phyloP scores from a whole-genome alignment of 2,888 invertebrate species.

The Automeris io region DNA sequence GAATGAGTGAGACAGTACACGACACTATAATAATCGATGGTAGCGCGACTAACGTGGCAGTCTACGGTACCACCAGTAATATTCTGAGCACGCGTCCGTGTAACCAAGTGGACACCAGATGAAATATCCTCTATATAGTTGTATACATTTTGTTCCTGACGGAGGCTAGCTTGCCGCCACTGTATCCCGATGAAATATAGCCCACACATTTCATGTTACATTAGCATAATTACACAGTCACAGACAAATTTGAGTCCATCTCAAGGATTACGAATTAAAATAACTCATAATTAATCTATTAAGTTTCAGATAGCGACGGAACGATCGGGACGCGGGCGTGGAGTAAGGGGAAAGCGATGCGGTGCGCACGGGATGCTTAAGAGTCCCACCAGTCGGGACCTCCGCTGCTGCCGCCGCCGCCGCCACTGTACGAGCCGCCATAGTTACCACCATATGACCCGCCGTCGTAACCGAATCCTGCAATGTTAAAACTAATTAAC shows the following conservation, averaged over 20 bases:
- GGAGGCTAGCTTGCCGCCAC: too few species aligned
- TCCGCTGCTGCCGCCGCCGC: slow-evolving; percentile 64
- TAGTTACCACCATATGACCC: slow-evolving; percentile 64
- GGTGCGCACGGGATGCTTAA: slow-evolving; percentile 34
- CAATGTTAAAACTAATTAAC: background rate
- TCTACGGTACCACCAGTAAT: too few species aligned
- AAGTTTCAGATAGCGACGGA: slow-evolving; percentile 25
- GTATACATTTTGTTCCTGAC: too few species aligned
- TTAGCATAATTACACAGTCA: slow-evolving; percentile 23
- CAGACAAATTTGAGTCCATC: slow-evolving; percentile 62
- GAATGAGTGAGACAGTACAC: too few species aligned
- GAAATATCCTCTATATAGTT: too few species aligned
- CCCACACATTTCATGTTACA: too few species aligned
- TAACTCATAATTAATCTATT: slow-evolving; percentile 33
- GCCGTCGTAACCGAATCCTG: slow-evolving; percentile 60
- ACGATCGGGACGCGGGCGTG: slow-evolving; percentile 17
- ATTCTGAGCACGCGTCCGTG: too few species aligned
- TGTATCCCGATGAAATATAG: too few species aligned
- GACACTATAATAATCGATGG: too few species aligned
- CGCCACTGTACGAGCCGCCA: slow-evolving; percentile 66
- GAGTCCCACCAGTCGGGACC: slow-evolving; percentile 73
- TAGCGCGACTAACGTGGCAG: too few species aligned
- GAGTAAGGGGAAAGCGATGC: slow-evolving; percentile 19
- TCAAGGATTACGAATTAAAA: slow-evolving; percentile 36
- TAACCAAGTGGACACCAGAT: too few species aligned